Evolutionary conservation across 1,140 invertebrate genomes (phyloP).

Genomic region (Telenomus remus): DNA sequence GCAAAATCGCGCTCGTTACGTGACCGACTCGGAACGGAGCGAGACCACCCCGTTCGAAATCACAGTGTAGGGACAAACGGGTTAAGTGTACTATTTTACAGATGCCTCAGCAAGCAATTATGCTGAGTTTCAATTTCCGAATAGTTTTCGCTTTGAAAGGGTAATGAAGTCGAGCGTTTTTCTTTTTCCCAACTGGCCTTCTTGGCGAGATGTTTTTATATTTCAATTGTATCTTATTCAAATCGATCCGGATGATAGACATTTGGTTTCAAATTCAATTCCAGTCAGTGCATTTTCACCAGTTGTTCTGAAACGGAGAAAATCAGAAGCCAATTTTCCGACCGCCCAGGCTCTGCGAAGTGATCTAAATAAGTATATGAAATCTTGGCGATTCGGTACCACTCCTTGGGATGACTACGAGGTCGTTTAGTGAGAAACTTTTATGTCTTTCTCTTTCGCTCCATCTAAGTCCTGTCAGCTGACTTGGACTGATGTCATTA

Average conservation of each 20-base stretch:
- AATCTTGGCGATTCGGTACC: neutral
- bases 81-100: slow-evolving; percentile 43
- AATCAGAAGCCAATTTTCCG: slow-evolving; percentile 18
- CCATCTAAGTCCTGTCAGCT: slow-evolving; percentile 75
- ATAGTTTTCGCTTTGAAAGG: slow-evolving; percentile 18
- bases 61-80: slow-evolving; percentile 37
- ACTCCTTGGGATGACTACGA: slow-evolving; percentile 26
- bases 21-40: slow-evolving; percentile 61
- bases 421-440: slow-evolving; percentile 54
- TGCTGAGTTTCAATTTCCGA: slow-evolving; percentile 34
- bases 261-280: too few species aligned
- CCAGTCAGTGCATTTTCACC: neutral
- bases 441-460: slow-evolving; percentile 70
- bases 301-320: slow-evolving; percentile 1
- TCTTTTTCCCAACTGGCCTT: neutral
- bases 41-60: slow-evolving; percentile 48
- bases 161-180: slow-evolving; percentile 21
- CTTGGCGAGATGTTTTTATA: too few species aligned
- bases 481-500: slow-evolving; percentile 72
- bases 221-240: too few species aligned
- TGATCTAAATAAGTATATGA: slow-evolving; percentile 13
- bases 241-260: too few species aligned
- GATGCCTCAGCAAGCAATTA: slow-evolving; percentile 43
- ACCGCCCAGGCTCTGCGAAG: slow-evolving; percentile 14
- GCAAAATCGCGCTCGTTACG: slow-evolving; percentile 60